These are phyloP conservation scores for Parapsyche elsis DNA, from an alignment of 1,140 invertebrate genomes.

Conservation along the genomic window DNA sequence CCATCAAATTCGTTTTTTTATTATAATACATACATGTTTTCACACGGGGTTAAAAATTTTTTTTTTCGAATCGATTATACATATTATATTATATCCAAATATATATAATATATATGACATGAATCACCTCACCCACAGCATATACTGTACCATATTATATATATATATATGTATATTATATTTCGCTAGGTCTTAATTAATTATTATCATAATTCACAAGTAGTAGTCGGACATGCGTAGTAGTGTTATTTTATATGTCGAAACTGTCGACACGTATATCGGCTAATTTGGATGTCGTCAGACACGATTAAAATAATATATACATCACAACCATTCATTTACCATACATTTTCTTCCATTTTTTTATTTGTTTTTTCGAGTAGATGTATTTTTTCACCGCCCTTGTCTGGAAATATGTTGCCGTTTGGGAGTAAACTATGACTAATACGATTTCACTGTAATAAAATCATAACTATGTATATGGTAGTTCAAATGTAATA, in stretches of 20 bases:
- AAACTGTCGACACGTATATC: background rate
- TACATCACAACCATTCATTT: slow-evolving; percentile 47
- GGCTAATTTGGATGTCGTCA: slow-evolving; percentile 29
- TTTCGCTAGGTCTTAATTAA: background rate
- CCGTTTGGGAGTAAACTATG: too few relatives aligned
- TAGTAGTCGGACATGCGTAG: too few relatives aligned
- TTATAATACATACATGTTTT: background rate
- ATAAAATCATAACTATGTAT: too few relatives aligned
- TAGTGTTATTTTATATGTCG: background rate
- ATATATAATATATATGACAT: background rate
- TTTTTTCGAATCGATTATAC: too few relatives aligned
- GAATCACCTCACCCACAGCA: slow-evolving; percentile 40
- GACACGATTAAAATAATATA: slow-evolving; percentile 27
- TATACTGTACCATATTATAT: slow-evolving; percentile 31
- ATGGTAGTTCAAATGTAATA: too few relatives aligned
- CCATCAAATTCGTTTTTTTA: slow-evolving; percentile 33
- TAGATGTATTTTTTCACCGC: slow-evolving; percentile 37
- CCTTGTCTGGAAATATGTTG: too few relatives aligned
- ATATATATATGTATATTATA: background rate
- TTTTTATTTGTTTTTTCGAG: slow-evolving; percentile 18
- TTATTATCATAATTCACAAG: background rate
- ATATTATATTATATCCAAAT: too few relatives aligned
- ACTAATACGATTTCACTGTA: too few relatives aligned
- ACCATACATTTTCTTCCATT: slow-evolving; percentile 53
- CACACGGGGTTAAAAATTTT: background rate